A percentile compares a stretch with the other conserved stretches of the same genome.
phyloP scores from a whole-genome alignment of 30 jellyfish, hydroid and myxozoan genomes.

The Aurelia sp. region DNA sequence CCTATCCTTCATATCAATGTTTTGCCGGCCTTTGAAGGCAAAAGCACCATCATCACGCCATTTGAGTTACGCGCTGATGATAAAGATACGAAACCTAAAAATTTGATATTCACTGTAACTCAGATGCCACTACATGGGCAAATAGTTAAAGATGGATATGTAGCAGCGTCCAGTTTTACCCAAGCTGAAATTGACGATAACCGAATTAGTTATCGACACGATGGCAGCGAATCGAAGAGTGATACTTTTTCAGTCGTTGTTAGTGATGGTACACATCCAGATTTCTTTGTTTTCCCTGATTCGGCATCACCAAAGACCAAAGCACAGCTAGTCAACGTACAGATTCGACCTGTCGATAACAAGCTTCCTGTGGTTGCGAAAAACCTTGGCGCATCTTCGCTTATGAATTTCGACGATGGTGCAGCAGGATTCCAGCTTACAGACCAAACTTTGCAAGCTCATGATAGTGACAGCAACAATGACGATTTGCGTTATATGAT shows the following conservation, averaged over 20 bases:
- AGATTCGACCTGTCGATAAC: constrained; percentile 77
- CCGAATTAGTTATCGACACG: constrained; percentile 88
- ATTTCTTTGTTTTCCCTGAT: constrained; percentile 84
- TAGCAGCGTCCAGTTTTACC: constrained; percentile 44
- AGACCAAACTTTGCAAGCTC: constrained; percentile 67
- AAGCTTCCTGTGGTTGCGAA: constrained; percentile 83
- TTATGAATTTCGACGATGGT: constrained; percentile 59
- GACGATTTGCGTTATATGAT: constrained; percentile 44
- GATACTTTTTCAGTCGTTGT: constrained; percentile 85
- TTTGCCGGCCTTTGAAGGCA: constrained; percentile 83
- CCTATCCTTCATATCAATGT: constrained; percentile 70
- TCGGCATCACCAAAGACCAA: constrained; percentile 38
- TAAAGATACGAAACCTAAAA: constrained; percentile 78
- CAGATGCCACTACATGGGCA: constrained; percentile 89
- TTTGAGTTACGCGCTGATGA: constrained; percentile 91
- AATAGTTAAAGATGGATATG: constrained; percentile 58
- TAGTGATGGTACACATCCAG: constrained; percentile 83
- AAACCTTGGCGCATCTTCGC: constrained; percentile 82
- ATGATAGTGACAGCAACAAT: constrained; percentile 78
- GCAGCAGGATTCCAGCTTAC: constrained; percentile 64
- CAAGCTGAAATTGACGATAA: constrained; percentile 85
- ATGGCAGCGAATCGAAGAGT: constrained; percentile 70
- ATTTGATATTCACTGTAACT: constrained; percentile 61
- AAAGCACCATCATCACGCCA: constrained; percentile 83
- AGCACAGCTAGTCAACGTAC: constrained; percentile 64